phyloP scores from a whole-genome alignment of 2,888 invertebrate species.

The Cataglyphis cursor region DNA sequence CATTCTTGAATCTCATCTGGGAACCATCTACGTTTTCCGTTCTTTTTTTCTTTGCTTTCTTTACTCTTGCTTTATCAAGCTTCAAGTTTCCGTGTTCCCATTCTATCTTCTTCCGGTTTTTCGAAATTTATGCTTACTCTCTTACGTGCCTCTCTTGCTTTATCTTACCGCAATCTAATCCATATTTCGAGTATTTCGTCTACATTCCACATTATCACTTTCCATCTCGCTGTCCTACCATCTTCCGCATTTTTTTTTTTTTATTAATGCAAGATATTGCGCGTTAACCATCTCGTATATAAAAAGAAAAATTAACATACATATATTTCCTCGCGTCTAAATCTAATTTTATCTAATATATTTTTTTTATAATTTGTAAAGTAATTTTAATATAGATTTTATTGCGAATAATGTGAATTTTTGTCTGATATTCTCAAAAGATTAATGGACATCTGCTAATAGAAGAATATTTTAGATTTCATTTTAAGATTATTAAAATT shows the following conservation, averaged over 20 bases:
- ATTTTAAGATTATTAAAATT: slow-evolving; percentile 20
- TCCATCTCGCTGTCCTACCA: not conserved
- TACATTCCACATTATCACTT: not conserved
- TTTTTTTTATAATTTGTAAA: not conserved
- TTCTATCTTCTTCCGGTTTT: slow-evolving; percentile 19
- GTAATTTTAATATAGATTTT: not conserved
- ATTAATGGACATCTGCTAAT: not conserved
- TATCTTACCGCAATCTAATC: slow-evolving; percentile 7
- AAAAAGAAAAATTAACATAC: not conserved
- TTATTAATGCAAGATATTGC: not conserved
- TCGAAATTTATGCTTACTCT: slow-evolving; percentile 37
- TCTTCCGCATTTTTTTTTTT: not conserved
- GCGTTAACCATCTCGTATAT: not conserved
- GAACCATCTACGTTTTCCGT: slow-evolving; percentile 30
- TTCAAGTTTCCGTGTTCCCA: not conserved
- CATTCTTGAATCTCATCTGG: slow-evolving; percentile 50
- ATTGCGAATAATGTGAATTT: not conserved
- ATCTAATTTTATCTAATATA: not conserved
- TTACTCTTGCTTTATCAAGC: slow-evolving; percentile 34
- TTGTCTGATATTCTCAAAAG: not conserved
- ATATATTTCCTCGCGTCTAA: not conserved
- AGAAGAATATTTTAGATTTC: not conserved
- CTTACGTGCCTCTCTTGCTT: not conserved
- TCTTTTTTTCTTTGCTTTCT: slow-evolving; percentile 14
- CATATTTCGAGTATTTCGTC: not conserved